phyloP scores from a whole-genome alignment of 2,797 vertebrate species.

The Myotis myotis region DNA sequence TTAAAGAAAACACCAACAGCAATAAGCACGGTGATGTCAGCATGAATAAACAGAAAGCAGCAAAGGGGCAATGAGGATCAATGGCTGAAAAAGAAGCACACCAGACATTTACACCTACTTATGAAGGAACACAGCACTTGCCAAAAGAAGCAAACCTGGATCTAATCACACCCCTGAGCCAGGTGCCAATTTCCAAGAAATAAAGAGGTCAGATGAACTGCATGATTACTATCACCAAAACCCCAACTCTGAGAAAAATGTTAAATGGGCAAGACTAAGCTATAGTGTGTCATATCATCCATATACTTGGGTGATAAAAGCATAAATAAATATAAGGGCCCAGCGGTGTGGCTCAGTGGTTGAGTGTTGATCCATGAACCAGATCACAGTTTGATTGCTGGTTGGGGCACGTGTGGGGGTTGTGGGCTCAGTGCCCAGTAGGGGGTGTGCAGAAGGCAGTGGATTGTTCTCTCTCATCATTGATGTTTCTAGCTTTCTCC shows the following conservation, averaged over 20 bases:
- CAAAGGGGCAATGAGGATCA: neutral
- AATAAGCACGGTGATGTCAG: neutral
- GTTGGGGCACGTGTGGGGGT: too few species aligned
- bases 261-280: neutral
- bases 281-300: neutral
- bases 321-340: neutral
- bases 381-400: too few species aligned
- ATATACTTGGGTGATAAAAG: neutral
- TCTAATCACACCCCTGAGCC: neutral
- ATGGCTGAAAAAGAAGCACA: neutral
- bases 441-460: too few species aligned
- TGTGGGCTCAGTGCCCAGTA: too few species aligned
- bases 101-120: neutral
- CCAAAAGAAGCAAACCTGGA: constrained; percentile 1
- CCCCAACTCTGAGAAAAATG: neutral
- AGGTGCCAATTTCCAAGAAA: neutral
- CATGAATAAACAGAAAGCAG: constrained; percentile 14
- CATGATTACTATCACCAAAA: neutral
- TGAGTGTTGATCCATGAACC: too few species aligned
- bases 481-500: too few species aligned
- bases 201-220: neutral
- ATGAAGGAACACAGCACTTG: neutral
- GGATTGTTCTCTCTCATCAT: too few species aligned
- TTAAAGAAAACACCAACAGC: neutral
- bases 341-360: too few species aligned